Evolutionary conservation across 2,113 vertebrate species (phyloP), one percentile per base, ranked within the genome.

Genomic region (Silurus asotus): DNA sequence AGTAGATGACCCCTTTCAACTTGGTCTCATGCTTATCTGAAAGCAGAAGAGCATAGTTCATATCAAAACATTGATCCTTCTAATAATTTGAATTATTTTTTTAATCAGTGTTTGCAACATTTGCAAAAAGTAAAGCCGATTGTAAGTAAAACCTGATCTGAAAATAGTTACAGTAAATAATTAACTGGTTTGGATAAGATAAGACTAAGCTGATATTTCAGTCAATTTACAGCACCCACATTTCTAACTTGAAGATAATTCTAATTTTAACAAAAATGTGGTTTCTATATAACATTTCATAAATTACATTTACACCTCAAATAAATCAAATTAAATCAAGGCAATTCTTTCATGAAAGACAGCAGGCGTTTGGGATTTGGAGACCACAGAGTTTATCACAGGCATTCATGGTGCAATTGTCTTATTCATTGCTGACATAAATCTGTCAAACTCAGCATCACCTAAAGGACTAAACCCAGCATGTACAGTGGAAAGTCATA

Each of bases 1-100:
- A 96, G 94, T 96, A 96, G 90, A 96, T 96, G 85, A 96, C 94
- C 56, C 95, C 95, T 93, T 96, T 96, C 90, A 96, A 92, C 85
- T 95, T 96, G 91, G 93, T 95, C 93, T 96, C 95, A 53, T 96
- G 95, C 89, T 96, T 96, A 91, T 96, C 95, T 96, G 92, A 90
- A 86, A 84, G 56, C 89, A 83, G 88, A 91, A 90, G 87, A 87
- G 79, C 67, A 86, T 55, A 70, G 23, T 67, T 55, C 4, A 67
- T 51, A 1, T 53, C 8, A 51, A 82, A 81, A 62, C 23, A 49
- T 37, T 37, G 37, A 37, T 37, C 37, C 37, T 37, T 37, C 37
- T 2, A 37, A 2, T 37, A 37, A 37, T 37, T 37, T 37, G 2
- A 37, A 37, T 37, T 37, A 37, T 37, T 37, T 37, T 37, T 37